Conservation (phyloP, 1,140 invertebrate genomes). For the Pogonus chalceus region DNA sequence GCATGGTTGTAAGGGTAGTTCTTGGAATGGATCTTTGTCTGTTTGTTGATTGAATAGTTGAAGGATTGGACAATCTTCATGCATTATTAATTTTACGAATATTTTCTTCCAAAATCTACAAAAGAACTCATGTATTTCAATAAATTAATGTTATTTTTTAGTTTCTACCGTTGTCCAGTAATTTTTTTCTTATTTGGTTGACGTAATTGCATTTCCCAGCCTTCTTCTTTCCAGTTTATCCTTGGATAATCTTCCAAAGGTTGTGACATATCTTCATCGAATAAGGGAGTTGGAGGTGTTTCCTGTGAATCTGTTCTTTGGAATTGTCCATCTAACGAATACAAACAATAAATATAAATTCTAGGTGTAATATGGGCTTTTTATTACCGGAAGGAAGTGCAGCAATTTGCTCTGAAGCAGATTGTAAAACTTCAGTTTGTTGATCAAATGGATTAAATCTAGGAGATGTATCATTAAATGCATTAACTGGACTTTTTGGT, state of each 20-base stretch:
- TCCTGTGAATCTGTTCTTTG: slow-evolving; percentile 58
- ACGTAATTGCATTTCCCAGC: slow-evolving; percentile 93
- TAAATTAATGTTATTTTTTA: not conserved
- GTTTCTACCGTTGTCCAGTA: slow-evolving; percentile 66
- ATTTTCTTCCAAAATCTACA: slow-evolving; percentile 95
- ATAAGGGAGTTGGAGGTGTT: slow-evolving; percentile 82
- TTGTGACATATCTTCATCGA: slow-evolving; percentile 88
- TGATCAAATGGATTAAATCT: slow-evolving; percentile 70
- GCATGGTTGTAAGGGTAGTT: slow-evolving; percentile 84
- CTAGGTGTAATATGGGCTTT: slow-evolving; percentile 7
- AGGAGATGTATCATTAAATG: slow-evolving; percentile 41
- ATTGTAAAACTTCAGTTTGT: slow-evolving; percentile 41
- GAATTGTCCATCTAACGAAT: slow-evolving; percentile 12
- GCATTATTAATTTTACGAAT: slow-evolving; percentile 68
- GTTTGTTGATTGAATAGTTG: slow-evolving; percentile 74
- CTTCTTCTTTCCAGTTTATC: slow-evolving; percentile 65
- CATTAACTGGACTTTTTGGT: slow-evolving; percentile 41
- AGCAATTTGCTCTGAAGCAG: slow-evolving; percentile 26
- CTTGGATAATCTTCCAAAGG: slow-evolving; percentile 88
- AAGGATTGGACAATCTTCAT: slow-evolving; percentile 73
- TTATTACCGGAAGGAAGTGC: slow-evolving; percentile 24
- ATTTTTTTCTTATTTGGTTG: slow-evolving; percentile 98
- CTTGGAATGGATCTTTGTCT: slow-evolving; percentile 88
- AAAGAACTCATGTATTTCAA: slow-evolving; percentile 1
- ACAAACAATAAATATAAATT: slow-evolving; percentile 11